Evolutionary conservation across 2,888 invertebrate species (phyloP), one percentile per base, ranked within the genome.

Genomic region (Bombylius discolor): DNA sequence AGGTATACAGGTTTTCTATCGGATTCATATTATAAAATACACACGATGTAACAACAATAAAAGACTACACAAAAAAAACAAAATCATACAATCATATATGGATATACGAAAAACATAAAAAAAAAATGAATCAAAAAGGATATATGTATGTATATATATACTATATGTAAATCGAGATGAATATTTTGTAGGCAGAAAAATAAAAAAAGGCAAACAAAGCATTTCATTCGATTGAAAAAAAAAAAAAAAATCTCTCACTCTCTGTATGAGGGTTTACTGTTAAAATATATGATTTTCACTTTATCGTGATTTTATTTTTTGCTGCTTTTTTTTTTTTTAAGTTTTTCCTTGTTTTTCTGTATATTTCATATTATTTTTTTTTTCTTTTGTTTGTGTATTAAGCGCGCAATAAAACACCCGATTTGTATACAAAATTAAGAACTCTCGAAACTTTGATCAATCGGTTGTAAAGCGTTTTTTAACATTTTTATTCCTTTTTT

Each of bases 341-440:
- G 39, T 42, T 42, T 8, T 23, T 23, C 23, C 11, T 42, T 8
- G 39, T 42, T 11, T 11, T 42, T 11, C 3, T 42, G 39, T 5
- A 42, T 36, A 36, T 36, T 36, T 36, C 5, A 11, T 42, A 5
- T 42, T 11, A 11, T 42, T 36, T 11, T 5, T 34, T 11, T 8
- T 42, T 42, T 42, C 12, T 11, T 42, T 42, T 42, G 39, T 11
- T 36, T 11, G 12, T 42, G 11, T 42, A 11, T 45, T 55, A 55
- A 59, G 56, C 56, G 56, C 47, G 49, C 56, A 47, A 56, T 59
- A 55, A 53, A 59, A 56, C 52, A 55, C 56, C 56, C 55, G 59
- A 59, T 59, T 59, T 59, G 59, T 59, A 59, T 59, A 57, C 56
- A 59, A 57, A 57, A 59, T 59, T 59, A 57, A 59, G 57, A 34